These are phyloP conservation scores for Odontocolon sp. DNA, from an alignment of 2,888 invertebrate genomes.

Conservation along the genomic window DNA sequence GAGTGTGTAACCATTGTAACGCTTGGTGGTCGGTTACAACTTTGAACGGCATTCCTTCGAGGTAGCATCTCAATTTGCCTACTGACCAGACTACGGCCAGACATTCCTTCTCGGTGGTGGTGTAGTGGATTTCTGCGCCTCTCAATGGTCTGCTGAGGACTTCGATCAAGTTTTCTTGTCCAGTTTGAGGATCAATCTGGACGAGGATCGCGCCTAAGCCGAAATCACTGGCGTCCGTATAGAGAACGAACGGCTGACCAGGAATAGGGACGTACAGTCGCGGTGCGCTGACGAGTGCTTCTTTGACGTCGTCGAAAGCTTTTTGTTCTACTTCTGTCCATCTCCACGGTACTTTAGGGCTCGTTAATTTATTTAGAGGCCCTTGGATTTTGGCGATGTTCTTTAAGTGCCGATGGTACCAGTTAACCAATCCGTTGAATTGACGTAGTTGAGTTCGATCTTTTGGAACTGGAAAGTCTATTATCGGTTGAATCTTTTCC, in stretches of 20 bases:
- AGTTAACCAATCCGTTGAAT: too few species aligned
- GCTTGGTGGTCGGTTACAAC: not conserved
- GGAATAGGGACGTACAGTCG: conserved; percentile 35
- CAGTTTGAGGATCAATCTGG: not conserved
- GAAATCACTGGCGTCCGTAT: conserved; percentile 45
- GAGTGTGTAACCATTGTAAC: not conserved
- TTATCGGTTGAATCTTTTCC: too few species aligned
- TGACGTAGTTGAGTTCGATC: too few species aligned
- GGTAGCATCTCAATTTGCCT: not conserved
- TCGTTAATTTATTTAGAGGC: conserved; percentile 43
- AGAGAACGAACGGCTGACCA: conserved; percentile 39
- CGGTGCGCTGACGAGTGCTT: conserved; percentile 20
- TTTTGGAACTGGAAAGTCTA: too few species aligned
- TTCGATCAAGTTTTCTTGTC: not conserved
- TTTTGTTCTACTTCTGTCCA: conserved; percentile 45
- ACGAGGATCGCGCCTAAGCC: not conserved
- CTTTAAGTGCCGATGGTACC: too few species aligned
- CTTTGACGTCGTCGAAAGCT: conserved; percentile 35
- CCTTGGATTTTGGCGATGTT: conserved; percentile 31
- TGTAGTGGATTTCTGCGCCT: not conserved
- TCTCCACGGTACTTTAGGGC: conserved; percentile 32
- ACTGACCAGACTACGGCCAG: not conserved
- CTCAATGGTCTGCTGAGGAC: too few species aligned
- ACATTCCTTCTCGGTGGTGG: not conserved
- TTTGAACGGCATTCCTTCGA: not conserved